Base-by-base conservation (phyloP, 2,113 vertebrate species). In the Oriolus oriolus region DNA sequence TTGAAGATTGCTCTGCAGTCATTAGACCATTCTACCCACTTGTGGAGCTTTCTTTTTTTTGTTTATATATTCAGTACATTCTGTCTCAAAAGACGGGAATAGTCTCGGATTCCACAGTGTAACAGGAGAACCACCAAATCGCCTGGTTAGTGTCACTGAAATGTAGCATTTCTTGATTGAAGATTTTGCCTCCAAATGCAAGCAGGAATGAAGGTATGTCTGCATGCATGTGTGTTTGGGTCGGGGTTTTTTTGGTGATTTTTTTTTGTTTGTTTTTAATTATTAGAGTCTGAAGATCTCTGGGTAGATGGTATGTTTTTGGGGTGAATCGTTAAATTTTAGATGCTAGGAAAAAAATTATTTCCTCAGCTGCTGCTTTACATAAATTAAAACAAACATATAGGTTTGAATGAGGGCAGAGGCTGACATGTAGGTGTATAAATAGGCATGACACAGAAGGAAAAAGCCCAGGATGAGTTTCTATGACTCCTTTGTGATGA, bases 181-280 rank as follows among this genome's bases (percentile, higher is more conserved):
- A 76, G 3, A 4, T 45, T 80, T 63, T 89, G 41, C 30, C 31
- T 66, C 39, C 10, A 8, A 71, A 73, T 71, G 22, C 33, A 44
- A 68, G 41, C 19, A 86, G 30, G 18, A 84, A 53, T 27, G 16
- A 86, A 89, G 20, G 28, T 59, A 19, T 3, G 7, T 30, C 26
- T 60, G 22, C 28, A 17, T 39, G 10, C 3, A 6, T 10, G 3
- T 31, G 4, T 63, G 26, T 10, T 23, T 19, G 0, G 9, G n/a
- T n/a, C n/a, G 3, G 11, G 6, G 21, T 5, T 45, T 22, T 24
- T 21, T 37, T 22, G 41, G 15, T 21, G 63, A 5, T 9, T 56
- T 14, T 45, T 31, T 45, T 35, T 68, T 39, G 4, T 44, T 56
- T 39, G 7, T 18, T 45, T 73, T 69, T 39, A 13, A 44, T 68